Evolutionary conservation across 2,113 vertebrate species (phyloP).

Genomic region (Phaethon lepturus): DNA sequence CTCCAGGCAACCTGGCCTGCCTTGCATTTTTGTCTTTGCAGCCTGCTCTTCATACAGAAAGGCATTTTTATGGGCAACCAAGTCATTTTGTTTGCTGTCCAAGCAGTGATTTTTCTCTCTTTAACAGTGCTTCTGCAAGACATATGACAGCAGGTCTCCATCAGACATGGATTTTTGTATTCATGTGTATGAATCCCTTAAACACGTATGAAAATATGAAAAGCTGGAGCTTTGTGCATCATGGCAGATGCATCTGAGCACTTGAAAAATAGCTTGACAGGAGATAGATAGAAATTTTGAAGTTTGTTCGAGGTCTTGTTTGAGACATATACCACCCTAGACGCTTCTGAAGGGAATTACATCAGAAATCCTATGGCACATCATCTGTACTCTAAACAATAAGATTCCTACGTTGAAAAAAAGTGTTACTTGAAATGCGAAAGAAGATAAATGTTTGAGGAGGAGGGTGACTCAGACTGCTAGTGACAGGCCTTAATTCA

Average conservation of each 20-base stretch:
- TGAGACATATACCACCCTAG: background rate
- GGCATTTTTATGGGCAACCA: background rate
- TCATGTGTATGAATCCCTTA: background rate
- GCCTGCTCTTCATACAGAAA: background rate
- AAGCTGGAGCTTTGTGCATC: background rate
- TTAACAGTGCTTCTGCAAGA: background rate
- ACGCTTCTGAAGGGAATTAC: background rate
- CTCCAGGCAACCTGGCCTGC: background rate
- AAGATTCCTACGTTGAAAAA: background rate
- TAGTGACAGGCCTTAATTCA: slow-evolving; percentile 72
- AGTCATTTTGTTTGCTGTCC: background rate
- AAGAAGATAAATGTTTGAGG: slow-evolving; percentile 65
- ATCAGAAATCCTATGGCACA: background rate
- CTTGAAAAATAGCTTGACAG: background rate
- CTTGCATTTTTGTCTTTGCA: background rate
- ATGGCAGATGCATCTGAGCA: background rate
- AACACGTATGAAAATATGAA: background rate
- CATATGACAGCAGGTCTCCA: background rate
- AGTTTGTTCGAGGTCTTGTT: background rate
- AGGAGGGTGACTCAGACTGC: slow-evolving; percentile 71
- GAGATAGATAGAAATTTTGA: background rate
- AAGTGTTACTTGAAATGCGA: slow-evolving; percentile 19
- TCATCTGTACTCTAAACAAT: slow-evolving; percentile 10
- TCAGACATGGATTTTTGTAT: background rate
- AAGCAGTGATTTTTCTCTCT: background rate